Evolutionary conservation across 2,113 vertebrate genomes (phyloP).

Genomic region (Oostethus manadensis): DNA sequence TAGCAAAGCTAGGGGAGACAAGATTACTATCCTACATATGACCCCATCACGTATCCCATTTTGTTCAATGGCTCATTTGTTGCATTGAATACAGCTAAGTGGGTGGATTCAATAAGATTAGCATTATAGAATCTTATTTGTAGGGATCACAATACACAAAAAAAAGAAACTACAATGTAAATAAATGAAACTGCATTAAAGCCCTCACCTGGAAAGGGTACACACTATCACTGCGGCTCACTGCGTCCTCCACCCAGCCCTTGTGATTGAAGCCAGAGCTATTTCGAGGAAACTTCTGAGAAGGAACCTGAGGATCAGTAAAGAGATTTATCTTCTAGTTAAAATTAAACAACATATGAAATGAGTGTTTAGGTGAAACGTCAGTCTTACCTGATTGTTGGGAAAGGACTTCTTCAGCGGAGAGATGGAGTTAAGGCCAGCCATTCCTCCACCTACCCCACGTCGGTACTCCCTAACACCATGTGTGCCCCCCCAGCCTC

Average conservation of each 20-base stretch:
- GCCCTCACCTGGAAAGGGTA: constrained; percentile 94
- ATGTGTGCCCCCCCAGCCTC: constrained; percentile 94
- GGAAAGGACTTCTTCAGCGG: constrained; percentile 98
- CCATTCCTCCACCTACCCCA: constrained; percentile 89
- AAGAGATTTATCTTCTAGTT: background rate
- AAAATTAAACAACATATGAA: background rate
- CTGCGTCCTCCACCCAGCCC: constrained; percentile 93
- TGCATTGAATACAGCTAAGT: constrained; percentile 35
- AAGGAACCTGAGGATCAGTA: constrained; percentile 69
- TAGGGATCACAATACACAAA: background rate
- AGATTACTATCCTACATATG: constrained; percentile 43
- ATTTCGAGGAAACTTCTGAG: constrained; percentile 93
- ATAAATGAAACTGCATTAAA: background rate
- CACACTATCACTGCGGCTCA: constrained; percentile 89
- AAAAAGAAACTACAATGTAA: background rate
- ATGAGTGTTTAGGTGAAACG: background rate
- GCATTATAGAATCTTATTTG: constrained; percentile 4
- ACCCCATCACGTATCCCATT: constrained; percentile 30
- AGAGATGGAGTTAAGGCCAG: constrained; percentile 92
- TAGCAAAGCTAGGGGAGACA: constrained; percentile 44
- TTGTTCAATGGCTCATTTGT: constrained; percentile 38
- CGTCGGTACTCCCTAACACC: constrained; percentile 88
- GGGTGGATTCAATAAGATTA: constrained; percentile 23
- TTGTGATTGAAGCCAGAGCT: constrained; percentile 92
- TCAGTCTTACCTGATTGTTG: constrained; percentile 80